A percentile compares a stretch with the other conserved stretches of the same genome.
Evolutionary conservation across 2,888 invertebrate genomes (phyloP).

Genomic region (Tiphia femorata): DNA sequence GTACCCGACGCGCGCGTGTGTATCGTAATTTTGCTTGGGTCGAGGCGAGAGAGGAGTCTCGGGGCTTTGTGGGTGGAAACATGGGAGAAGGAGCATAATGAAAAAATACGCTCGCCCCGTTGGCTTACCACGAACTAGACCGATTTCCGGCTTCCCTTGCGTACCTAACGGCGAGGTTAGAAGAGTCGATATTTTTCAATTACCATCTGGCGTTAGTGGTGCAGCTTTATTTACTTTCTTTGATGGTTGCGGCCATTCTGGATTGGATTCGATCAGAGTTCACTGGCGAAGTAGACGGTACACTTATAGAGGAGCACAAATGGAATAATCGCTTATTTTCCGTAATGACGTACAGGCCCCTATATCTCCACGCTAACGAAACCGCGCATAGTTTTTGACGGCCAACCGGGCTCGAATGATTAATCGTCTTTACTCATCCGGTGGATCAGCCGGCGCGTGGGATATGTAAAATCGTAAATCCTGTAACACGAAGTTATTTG

Average conservation of each 20-base stretch:
- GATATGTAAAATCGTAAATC: too few species aligned
- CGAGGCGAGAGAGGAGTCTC: constrained; percentile 5
- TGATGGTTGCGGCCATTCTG: too few species aligned
- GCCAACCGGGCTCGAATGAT: too few species aligned
- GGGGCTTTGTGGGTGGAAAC: constrained; percentile 37
- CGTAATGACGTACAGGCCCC: too few species aligned
- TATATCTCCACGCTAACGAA: too few species aligned
- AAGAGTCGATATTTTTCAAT: constrained; percentile 42
- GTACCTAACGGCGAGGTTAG: constrained; percentile 6
- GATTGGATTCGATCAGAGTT: neutral
- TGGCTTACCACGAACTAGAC: constrained; percentile 27
- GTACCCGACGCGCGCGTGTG: neutral
- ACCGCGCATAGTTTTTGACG: too few species aligned
- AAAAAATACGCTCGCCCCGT: constrained; percentile 40
- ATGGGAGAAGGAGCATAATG: constrained; percentile 36
- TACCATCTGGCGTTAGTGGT: constrained; percentile 23
- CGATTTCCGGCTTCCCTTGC: constrained; percentile 33
- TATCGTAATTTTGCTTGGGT: constrained; percentile 8
- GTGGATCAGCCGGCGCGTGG: too few species aligned
- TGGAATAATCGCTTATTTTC: too few species aligned
- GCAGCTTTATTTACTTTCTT: constrained; percentile 27
- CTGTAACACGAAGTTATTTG: too few species aligned
- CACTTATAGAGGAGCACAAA: too few species aligned
- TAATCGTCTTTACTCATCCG: too few species aligned
- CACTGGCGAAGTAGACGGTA: too few species aligned